phyloP scores from a whole-genome alignment of 2,797 vertebrate genomes.

The Lophius americanus region DNA sequence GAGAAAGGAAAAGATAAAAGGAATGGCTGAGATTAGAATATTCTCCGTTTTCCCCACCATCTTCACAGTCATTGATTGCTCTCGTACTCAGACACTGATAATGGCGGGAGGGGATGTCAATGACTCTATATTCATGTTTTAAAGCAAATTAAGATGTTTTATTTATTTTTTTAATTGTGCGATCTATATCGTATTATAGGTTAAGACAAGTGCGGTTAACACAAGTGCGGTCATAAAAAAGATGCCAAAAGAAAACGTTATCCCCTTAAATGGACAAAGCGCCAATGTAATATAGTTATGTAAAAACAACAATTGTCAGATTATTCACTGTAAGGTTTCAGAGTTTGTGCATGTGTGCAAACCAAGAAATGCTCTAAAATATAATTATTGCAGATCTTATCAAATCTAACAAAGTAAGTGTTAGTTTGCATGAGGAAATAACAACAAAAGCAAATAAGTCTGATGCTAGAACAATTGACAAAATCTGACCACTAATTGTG shows the following conservation, averaged over 20 bases:
- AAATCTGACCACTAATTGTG: background rate
- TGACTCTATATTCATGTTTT: background rate
- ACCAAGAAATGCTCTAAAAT: background rate
- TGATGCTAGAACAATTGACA: no score
- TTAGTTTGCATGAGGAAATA: background rate
- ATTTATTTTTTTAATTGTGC: no score
- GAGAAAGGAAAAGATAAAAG: conserved; percentile 1
- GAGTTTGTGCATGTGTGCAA: background rate
- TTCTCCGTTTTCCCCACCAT: conserved; percentile 18
- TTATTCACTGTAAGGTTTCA: background rate
- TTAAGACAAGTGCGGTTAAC: no score
- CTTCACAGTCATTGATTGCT: conserved; percentile 27
- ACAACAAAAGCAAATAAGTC: no score
- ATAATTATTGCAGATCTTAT: no score
- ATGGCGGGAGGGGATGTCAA: background rate
- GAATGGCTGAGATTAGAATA: conserved; percentile 4
- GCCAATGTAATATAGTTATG: background rate
- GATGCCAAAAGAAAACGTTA: no score
- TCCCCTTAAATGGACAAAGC: no score
- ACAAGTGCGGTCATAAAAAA: no score
- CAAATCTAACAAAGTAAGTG: background rate
- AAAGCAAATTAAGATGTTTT: background rate
- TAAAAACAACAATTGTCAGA: background rate
- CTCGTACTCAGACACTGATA: conserved; percentile 21
- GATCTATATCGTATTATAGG: no score